Percentiles rank a stretch among this genome's conserved stretches.
Conservation (phyloP, 2,797 vertebrate genomes). For the Nyctibius grandis region DNA sequence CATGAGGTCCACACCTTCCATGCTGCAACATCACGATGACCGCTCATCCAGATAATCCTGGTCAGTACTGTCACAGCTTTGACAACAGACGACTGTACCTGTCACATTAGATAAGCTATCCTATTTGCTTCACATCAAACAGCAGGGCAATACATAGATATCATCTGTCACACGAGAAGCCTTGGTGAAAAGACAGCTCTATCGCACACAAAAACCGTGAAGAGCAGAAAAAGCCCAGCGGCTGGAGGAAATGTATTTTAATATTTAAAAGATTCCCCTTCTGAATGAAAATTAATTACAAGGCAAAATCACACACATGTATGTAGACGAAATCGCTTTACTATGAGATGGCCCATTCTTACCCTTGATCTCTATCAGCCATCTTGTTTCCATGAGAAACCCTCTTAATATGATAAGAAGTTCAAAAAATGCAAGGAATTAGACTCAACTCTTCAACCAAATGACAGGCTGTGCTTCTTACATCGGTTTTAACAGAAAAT, state of each 20-base stretch:
- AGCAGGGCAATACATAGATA: conserved; percentile 29
- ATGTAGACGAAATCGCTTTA: not conserved
- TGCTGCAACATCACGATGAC: not conserved
- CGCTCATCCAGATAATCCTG: conserved; percentile 37
- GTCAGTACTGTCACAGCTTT: conserved; percentile 41
- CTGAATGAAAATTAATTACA: not conserved
- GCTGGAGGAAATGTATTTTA: not conserved
- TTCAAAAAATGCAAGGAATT: not conserved
- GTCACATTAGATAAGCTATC: conserved; percentile 53
- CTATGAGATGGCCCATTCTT: not conserved
- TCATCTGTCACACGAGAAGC: conserved; percentile 18
- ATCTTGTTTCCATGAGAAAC: not conserved
- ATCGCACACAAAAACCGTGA: not conserved
- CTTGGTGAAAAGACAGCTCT: conserved; percentile 39
- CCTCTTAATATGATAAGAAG: not conserved
- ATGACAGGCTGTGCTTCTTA: not conserved
- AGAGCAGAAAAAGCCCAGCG: not conserved
- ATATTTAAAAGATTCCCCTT: not conserved
- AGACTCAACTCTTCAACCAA: not conserved
- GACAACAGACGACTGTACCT: conserved; percentile 51
- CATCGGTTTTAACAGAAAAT: not conserved
- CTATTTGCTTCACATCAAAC: conserved; percentile 47
- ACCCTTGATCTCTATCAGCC: not conserved
- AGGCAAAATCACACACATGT: not conserved
- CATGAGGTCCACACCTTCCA: conserved; percentile 6